Evolutionary conservation across 1,140 invertebrate genomes (phyloP).

Genomic region (Temnothorax nylanderi): DNA sequence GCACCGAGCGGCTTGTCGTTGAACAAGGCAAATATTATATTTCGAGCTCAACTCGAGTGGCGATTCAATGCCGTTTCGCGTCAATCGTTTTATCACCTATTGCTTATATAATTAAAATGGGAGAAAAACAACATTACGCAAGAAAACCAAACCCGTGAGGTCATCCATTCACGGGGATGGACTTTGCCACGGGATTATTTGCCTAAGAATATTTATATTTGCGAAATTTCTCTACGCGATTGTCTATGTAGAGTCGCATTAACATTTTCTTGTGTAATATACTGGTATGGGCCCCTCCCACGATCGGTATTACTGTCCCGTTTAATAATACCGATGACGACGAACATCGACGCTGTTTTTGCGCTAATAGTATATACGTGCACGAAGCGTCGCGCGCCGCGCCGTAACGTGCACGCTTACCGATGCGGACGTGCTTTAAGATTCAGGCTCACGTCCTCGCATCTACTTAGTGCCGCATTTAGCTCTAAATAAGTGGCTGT

Average conservation of each 20-base stretch:
- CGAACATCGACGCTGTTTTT: not conserved
- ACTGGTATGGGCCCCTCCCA: not conserved
- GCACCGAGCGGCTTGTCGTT: conserved; percentile 46
- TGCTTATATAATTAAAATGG: conserved; percentile 47
- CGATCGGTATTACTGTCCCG: conserved; percentile 35
- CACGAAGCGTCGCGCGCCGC: not conserved
- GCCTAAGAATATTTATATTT: conserved; percentile 37
- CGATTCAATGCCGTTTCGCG: conserved; percentile 52
- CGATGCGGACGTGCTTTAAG: not conserved
- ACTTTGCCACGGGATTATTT: conserved; percentile 18
- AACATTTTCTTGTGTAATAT: conserved; percentile 40
- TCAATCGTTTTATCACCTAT: conserved; percentile 56
- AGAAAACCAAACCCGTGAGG: conserved; percentile 31
- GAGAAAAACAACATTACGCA: conserved; percentile 46
- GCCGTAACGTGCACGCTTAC: not conserved
- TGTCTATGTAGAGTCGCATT: conserved; percentile 33
- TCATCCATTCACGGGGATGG: conserved; percentile 18
- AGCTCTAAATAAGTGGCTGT: conserved; percentile 24
- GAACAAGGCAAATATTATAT: conserved; percentile 62
- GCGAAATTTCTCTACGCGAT: conserved; percentile 30
- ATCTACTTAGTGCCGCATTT: conserved; percentile 16
- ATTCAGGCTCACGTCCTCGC: conserved; percentile 24
- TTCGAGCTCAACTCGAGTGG: conserved; percentile 56
- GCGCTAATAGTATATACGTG: not conserved
- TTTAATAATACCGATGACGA: conserved; percentile 46